A percentile compares a stretch with the other conserved stretches of the same genome.
phyloP scores from a whole-genome alignment of 2,113 vertebrate species.

The Ammospiza nelsoni region DNA sequence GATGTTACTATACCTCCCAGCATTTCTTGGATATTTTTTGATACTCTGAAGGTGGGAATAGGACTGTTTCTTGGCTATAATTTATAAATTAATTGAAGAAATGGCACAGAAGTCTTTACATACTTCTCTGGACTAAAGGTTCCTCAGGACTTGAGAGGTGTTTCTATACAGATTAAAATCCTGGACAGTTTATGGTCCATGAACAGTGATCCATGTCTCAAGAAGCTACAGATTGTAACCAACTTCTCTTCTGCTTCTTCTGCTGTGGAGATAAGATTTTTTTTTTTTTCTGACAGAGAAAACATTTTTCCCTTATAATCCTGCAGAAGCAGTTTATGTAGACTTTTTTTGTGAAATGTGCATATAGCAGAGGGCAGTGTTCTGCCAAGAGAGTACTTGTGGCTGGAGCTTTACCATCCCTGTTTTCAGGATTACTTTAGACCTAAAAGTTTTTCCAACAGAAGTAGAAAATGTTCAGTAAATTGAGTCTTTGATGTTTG shows the following conservation, averaged over 20 bases:
- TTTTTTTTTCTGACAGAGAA: not conserved
- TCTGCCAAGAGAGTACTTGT: not conserved
- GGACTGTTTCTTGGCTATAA: not conserved
- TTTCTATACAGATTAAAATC: not conserved
- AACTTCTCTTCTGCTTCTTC: not conserved
- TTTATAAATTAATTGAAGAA: not conserved
- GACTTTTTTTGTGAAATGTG: not conserved
- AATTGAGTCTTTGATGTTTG: not conserved
- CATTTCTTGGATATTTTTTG: not conserved
- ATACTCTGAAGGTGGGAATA: not conserved
- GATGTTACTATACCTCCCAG: not conserved
- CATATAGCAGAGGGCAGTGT: not conserved
- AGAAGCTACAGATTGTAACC: not conserved
- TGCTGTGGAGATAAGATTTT: not conserved
- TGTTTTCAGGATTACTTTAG: not conserved
- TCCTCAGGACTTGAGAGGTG: not conserved
- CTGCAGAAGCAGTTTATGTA: not conserved
- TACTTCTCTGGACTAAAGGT: not conserved
- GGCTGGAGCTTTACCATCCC: not conserved
- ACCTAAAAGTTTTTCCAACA: not conserved
- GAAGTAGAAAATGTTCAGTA: not conserved
- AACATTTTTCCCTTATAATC: not conserved
- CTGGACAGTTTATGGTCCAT: not conserved
- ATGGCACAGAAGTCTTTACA: not conserved
- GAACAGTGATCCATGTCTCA: not conserved